phyloP scores from a whole-genome alignment of 2,797 vertebrate species.

The Labeo calbasu region DNA sequence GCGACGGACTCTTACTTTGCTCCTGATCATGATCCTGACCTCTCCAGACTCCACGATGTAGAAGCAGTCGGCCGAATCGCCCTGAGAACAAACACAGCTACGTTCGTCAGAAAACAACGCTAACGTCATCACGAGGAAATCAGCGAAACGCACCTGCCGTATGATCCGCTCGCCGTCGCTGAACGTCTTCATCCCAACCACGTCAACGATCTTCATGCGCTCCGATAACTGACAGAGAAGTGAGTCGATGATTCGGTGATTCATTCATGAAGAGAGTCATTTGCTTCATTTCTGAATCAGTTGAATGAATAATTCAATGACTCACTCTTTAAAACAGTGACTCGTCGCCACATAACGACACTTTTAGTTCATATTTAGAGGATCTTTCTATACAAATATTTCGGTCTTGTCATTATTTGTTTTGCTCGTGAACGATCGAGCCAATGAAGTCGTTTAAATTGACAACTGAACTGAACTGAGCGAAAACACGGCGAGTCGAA shows the following conservation, averaged over 20 bases:
- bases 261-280: no score
- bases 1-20: slow-evolving; percentile 78
- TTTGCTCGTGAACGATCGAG: not conserved
- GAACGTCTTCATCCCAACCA: slow-evolving; percentile 85
- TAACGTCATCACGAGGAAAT: not conserved
- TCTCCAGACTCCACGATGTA: slow-evolving; percentile 93
- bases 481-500: not conserved
- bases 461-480: not conserved
- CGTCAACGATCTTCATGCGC: slow-evolving; percentile 95
- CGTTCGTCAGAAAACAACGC: not conserved
- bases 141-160: slow-evolving; percentile 67
- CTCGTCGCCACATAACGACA: not conserved
- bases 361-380: not conserved
- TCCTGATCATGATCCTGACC: slow-evolving; percentile 93
- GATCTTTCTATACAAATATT: no score
- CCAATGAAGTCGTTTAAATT: not conserved
- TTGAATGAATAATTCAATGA: not conserved
- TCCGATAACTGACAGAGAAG: slow-evolving; percentile 80
- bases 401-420: not conserved
- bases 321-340: not conserved
- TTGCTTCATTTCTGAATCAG: not conserved
- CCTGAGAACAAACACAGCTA: slow-evolving; percentile 71
- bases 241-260: no score
- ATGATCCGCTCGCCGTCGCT: slow-evolving; percentile 88
- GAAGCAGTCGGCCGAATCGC: slow-evolving; percentile 91